phyloP scores from a whole-genome alignment of 2,797 vertebrate species.

The Pampus argenteus region DNA sequence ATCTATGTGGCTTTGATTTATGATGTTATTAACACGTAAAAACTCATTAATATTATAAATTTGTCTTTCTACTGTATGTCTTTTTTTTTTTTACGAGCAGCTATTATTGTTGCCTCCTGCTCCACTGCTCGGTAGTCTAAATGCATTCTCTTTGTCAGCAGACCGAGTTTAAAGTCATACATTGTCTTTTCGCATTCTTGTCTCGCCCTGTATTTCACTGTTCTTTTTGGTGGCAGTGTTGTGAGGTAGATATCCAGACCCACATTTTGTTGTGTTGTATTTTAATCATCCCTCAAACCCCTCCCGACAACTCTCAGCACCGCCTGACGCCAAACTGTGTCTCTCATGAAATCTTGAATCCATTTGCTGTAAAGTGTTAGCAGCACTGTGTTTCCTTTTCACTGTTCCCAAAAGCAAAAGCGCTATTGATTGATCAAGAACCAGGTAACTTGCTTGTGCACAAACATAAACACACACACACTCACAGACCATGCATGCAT shows the following conservation, averaged over 20 bases:
- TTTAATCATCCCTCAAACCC: constrained; percentile 28
- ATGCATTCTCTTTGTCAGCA: background rate
- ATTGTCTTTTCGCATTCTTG: background rate
- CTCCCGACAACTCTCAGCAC: constrained; percentile 24
- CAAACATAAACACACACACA: constrained; percentile 9
- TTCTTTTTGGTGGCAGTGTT: background rate
- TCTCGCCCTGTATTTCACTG: background rate
- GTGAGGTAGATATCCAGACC: constrained; percentile 10
- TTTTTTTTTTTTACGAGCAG: background rate
- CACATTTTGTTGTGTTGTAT: constrained; percentile 1
- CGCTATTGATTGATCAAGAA: constrained; percentile 81
- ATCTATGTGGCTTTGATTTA: background rate
- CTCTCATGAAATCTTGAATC: constrained; percentile 67
- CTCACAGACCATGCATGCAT: constrained; percentile 15
- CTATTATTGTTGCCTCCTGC: background rate
- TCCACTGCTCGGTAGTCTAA: background rate
- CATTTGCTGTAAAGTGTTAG: constrained; percentile 76
- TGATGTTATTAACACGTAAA: background rate
- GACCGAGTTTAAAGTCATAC: background rate
- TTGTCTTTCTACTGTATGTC: background rate
- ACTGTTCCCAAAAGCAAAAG: constrained; percentile 78
- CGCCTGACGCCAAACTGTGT: constrained; percentile 51
- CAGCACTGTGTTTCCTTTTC: constrained; percentile 65
- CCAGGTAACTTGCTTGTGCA: constrained; percentile 48
- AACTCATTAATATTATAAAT: background rate